A percentile compares a stretch with the other conserved stretches of the same genome.
phyloP scores from a whole-genome alignment of 1,140 invertebrate species.

The Sinella curviseta region DNA sequence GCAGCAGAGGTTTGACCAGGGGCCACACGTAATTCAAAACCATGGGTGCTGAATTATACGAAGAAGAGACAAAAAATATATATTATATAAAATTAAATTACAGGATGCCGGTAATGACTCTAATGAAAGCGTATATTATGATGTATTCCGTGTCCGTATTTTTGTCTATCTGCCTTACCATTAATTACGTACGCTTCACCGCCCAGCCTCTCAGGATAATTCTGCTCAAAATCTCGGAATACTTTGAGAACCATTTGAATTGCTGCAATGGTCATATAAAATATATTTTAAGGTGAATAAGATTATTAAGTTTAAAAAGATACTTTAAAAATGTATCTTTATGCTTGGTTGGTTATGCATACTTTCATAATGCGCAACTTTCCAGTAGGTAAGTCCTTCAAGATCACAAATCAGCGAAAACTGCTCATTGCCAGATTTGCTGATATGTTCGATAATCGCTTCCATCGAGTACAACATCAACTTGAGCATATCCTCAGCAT shows the following conservation, averaged over 20 bases:
- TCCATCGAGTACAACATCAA: constrained; percentile 28
- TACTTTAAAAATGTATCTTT: no score
- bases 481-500: constrained; percentile 30
- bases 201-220: constrained; percentile 32
- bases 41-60: constrained; percentile 28
- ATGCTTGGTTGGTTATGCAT: no score
- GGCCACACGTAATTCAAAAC: constrained; percentile 35
- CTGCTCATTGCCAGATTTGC: constrained; percentile 30
- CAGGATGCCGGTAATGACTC: not conserved
- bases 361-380: constrained; percentile 41
- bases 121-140: no score
- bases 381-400: constrained; percentile 33
- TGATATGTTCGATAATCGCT: constrained; percentile 11
- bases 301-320: no score
- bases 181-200: constrained; percentile 37
- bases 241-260: constrained; percentile 37
- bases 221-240: constrained; percentile 32
- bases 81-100: not conserved
- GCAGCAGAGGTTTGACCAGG: constrained; percentile 32
- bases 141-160: no score
- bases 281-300: no score
- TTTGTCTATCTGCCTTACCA: constrained; percentile 28
- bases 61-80: not conserved
- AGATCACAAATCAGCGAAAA: constrained; percentile 31
- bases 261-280: constrained; percentile 28